Evolutionary conservation across 2,797 vertebrate species (phyloP).

Genomic region (Tenualosa ilisha): DNA sequence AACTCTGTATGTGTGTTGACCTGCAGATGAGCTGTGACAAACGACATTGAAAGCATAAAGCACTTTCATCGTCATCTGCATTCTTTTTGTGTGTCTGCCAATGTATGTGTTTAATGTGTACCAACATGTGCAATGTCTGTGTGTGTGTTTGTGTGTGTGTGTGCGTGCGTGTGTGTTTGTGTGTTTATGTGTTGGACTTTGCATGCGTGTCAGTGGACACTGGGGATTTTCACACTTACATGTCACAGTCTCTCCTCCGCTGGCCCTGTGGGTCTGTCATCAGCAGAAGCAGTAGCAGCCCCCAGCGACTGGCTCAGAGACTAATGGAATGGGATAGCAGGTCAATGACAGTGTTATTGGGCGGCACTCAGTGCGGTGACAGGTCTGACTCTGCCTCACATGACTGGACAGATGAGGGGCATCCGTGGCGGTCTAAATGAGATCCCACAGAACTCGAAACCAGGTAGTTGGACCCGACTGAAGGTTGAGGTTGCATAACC

Average conservation of each 20-base stretch:
- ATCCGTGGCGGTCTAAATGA: not conserved
- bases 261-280: not conserved
- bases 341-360: not conserved
- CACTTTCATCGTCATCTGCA: not conserved
- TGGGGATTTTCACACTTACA: conserved; percentile 3
- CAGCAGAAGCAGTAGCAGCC: not conserved
- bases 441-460: not conserved
- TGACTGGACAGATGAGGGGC: not conserved
- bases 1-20: not conserved
- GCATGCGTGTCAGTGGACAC: conserved; percentile 1
- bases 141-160: not conserved
- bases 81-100: not conserved
- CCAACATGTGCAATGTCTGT: not conserved
- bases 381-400: not conserved
- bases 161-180: not conserved
- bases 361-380: not conserved
- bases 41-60: not conserved
- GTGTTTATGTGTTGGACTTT: not conserved
- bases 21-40: not conserved
- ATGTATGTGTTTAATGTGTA: not conserved
- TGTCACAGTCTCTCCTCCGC: not conserved
- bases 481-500: not conserved
- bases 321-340: not conserved
- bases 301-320: not conserved
- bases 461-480: not conserved